Percentiles rank a stretch among this genome's conserved stretches.
These are phyloP conservation scores for Agapornis canus DNA, from an alignment of 2,797 vertebrate species.

Conservation along the genomic window DNA sequence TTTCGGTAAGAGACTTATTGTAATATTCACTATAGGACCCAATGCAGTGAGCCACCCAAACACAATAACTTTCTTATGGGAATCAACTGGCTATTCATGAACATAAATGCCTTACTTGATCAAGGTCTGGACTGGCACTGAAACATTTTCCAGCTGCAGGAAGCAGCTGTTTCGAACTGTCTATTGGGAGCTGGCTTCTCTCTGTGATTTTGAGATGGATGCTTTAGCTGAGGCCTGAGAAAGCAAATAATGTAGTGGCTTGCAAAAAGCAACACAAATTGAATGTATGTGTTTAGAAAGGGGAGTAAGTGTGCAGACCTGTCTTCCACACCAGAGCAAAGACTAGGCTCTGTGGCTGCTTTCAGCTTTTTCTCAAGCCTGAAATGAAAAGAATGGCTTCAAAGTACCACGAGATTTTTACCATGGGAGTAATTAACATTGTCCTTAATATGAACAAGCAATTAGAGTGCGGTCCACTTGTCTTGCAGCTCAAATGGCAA, in stretches of 20 bases:
- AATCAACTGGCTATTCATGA: background rate
- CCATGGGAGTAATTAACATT: background rate
- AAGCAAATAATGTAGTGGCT: background rate
- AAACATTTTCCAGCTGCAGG: background rate
- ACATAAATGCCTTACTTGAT: background rate
- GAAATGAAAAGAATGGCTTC: background rate
- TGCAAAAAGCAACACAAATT: background rate
- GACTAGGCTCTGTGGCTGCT: background rate
- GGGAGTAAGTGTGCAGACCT: background rate
- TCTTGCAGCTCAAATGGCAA: background rate
- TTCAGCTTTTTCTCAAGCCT: background rate
- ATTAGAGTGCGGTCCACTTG: background rate
- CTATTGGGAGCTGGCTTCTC: background rate
- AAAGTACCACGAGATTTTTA: background rate
- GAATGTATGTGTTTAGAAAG: background rate
- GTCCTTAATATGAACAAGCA: background rate
- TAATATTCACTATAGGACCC: background rate
- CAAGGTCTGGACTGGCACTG: background rate
- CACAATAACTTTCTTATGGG: background rate
- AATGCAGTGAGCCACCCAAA: background rate
- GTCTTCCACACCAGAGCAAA: conserved; percentile 27
- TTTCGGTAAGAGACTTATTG: background rate
- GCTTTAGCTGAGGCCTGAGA: background rate
- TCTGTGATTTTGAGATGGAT: background rate
- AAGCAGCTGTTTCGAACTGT: background rate